Conservation (phyloP, 2,113 vertebrate genomes). For the Hemichromis elongatus region DNA sequence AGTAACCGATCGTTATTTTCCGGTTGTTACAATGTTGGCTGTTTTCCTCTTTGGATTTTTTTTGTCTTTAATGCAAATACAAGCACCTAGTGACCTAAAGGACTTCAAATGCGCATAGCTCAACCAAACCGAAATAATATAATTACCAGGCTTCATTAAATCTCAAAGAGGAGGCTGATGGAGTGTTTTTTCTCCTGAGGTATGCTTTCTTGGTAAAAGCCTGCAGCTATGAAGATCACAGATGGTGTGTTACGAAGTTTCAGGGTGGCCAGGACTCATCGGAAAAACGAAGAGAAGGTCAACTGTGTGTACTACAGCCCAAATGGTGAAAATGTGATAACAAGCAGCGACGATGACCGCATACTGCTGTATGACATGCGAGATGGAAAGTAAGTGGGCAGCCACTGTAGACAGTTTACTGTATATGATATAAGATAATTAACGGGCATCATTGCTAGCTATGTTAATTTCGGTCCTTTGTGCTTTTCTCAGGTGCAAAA, state of each 20-base stretch:
- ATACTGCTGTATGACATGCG: conserved; percentile 95
- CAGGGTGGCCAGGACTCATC: conserved; percentile 92
- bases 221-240: conserved; percentile 85
- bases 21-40: fast-evolving
- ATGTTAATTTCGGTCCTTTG: not conserved
- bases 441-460: not conserved
- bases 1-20: fast-evolving
- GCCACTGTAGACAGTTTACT: not conserved
- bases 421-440: not conserved
- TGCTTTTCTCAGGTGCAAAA: conserved; percentile 77
- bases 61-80: not conserved
- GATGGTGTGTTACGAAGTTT: conserved; percentile 93
- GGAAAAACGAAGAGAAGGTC: conserved; percentile 88
- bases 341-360: conserved; percentile 95
- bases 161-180: not conserved
- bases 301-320: conserved; percentile 97
- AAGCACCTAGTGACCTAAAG: too few relatives aligned
- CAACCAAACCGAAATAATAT: not conserved
- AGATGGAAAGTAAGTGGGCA: conserved; percentile 85
- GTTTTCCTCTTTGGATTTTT: not conserved
- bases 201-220: not conserved
- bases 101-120: not conserved
- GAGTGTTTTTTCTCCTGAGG: not conserved
- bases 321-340: conserved; percentile 90
- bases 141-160: not conserved